Conservation (phyloP, 2,113 vertebrate species). For the Cebidichthys violaceus region DNA sequence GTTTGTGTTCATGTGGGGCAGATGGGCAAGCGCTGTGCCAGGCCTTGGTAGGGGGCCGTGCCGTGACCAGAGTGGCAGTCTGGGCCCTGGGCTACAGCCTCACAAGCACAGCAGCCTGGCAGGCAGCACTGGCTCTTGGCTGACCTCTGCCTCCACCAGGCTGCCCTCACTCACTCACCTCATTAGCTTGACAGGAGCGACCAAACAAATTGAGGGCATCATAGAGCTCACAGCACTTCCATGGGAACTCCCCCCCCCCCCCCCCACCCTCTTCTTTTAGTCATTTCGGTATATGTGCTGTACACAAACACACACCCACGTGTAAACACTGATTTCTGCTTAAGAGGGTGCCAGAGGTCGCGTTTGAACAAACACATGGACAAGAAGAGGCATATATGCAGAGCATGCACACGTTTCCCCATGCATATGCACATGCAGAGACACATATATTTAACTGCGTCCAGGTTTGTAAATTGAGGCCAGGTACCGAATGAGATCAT, state of each 20-base stretch:
- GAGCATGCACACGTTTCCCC: background rate
- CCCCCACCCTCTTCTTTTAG: background rate
- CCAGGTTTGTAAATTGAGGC: constrained; percentile 17
- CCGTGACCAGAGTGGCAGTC: constrained; percentile 49
- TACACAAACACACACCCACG: constrained; percentile 64
- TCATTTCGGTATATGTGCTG: constrained; percentile 38
- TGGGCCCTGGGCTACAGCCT: constrained; percentile 50
- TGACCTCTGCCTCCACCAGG: constrained; percentile 77
- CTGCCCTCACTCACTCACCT: constrained; percentile 76
- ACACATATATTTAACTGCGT: constrained; percentile 16
- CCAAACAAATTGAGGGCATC: constrained; percentile 76
- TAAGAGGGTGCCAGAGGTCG: constrained; percentile 50
- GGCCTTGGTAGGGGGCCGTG: constrained; percentile 46
- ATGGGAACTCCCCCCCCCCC: constrained; percentile 56
- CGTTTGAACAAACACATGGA: constrained; percentile 43
- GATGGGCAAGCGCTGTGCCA: constrained; percentile 63
- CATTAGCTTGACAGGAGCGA: constrained; percentile 82
- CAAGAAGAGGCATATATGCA: background rate
- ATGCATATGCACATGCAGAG: background rate
- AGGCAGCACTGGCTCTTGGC: constrained; percentile 74
- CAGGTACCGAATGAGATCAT: constrained; percentile 38
- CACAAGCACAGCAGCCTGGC: constrained; percentile 66
- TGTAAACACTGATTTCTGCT: constrained; percentile 65
- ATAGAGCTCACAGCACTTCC: constrained; percentile 59
- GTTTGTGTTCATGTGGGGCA: constrained; percentile 59